These are phyloP conservation scores for Pseudomyrmex pallidus DNA, from an alignment of 1,140 invertebrate genomes.

Conservation along the genomic window DNA sequence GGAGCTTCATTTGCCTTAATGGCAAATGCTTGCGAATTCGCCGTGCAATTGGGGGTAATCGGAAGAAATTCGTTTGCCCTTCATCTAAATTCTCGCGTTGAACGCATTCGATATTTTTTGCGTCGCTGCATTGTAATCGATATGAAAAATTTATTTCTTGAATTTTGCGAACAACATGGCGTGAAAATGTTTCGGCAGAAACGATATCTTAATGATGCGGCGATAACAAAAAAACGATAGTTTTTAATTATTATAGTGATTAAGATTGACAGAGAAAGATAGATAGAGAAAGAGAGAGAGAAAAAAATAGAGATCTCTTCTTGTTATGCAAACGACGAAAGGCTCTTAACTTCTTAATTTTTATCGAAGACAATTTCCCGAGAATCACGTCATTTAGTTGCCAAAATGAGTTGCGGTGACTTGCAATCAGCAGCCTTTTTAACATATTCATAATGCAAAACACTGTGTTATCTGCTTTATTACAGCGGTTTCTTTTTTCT, in stretches of 20 bases:
- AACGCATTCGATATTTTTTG: neutral
- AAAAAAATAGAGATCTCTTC: no score
- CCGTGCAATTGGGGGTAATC: neutral
- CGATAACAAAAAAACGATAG: neutral
- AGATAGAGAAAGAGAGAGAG: no score
- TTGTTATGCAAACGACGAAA: neutral
- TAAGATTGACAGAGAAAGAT: no score
- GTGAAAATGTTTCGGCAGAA: constrained; percentile 22
- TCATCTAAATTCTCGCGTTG: neutral
- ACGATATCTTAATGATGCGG: neutral
- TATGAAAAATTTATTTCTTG: constrained; percentile 10
- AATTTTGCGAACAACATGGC: constrained; percentile 30
- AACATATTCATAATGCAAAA: constrained; percentile 14
- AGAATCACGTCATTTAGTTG: constrained; percentile 1
- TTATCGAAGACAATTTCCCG: neutral
- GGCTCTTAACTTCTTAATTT: constrained; percentile 16
- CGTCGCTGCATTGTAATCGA: neutral
- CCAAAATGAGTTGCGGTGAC: neutral
- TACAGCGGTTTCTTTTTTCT: neutral
- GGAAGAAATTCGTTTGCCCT: neutral
- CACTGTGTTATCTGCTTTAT: constrained; percentile 10
- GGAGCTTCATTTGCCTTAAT: constrained; percentile 31
- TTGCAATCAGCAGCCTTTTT: constrained; percentile 14
- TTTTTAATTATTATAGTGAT: neutral
- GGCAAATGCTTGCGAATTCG: constrained; percentile 16